Percentiles rank a stretch among this genome's conserved stretches.
Evolutionary conservation across 2,797 vertebrate genomes (phyloP).

Genomic region (Rhyacichthys aspro): DNA sequence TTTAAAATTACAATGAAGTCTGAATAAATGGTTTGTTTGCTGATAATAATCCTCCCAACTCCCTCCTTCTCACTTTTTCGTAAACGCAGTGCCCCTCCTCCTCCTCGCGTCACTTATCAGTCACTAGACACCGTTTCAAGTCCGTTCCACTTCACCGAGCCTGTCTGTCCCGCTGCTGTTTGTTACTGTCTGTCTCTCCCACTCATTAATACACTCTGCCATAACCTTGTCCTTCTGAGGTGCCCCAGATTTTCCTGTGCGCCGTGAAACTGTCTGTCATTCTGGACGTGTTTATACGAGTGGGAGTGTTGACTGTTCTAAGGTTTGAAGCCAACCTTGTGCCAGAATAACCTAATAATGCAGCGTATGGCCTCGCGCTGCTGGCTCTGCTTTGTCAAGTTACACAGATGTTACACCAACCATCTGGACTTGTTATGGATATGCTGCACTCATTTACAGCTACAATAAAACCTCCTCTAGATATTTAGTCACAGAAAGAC

Average conservation of each 20-base stretch:
- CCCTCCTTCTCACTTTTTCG: too few species aligned
- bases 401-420: slow-evolving; percentile 62
- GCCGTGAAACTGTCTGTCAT: slow-evolving; percentile 29
- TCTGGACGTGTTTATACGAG: slow-evolving; percentile 17
- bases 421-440: slow-evolving; percentile 64
- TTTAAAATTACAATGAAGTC: too few species aligned
- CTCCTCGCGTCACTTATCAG: slow-evolving; percentile 59
- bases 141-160: slow-evolving; percentile 67
- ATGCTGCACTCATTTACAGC: slow-evolving; percentile 42
- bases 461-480: slow-evolving; percentile 19
- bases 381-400: slow-evolving; percentile 63
- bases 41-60: slow-evolving; percentile 40
- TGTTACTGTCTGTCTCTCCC: slow-evolving; percentile 44
- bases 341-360: slow-evolving; percentile 62
- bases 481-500: slow-evolving; percentile 10
- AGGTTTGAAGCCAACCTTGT: slow-evolving; percentile 50
- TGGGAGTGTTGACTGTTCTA: slow-evolving; percentile 38
- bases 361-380: slow-evolving; percentile 55
- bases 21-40: background rate
- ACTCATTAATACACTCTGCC: slow-evolving; percentile 60
- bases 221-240: slow-evolving; percentile 42
- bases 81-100: too few species aligned
- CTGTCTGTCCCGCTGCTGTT: slow-evolving; percentile 62
- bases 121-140: slow-evolving; percentile 59
- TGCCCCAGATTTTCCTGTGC: slow-evolving; percentile 31